Base-by-base conservation (phyloP, 2,797 vertebrate species). In the Tinamus major region DNA sequence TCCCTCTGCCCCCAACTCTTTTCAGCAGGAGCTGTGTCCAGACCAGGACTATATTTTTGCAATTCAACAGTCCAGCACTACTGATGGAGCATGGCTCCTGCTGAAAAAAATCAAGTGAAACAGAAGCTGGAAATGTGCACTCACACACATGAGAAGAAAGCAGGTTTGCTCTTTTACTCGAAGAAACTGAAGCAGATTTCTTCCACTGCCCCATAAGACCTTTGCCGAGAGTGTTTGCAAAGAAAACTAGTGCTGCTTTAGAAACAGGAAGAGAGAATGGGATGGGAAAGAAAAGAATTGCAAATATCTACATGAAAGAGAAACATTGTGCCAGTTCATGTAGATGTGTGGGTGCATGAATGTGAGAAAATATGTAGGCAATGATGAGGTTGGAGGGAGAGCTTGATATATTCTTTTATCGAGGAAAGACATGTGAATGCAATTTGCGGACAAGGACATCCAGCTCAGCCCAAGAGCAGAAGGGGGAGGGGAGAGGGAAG, bases 111-210 rank as follows among this genome's bases (percentile, higher is more conserved):
- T 35, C 31, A 35, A 55, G 74, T 65, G 53, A 84, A 94, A 81
- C 65, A 76, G 85, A 67, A 92, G 83, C 83, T 83, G 49, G 80
- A 67, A 86, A 72, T 26, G 18, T 24, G 13, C 35, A 39, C 59
- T 24, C 59, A 76, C 63, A 76, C 31, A 85, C 72, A 24, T 23
- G 3, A 89, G 78, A 58, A 92, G 79, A 89, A 82, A 85, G 72
- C 79, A 87, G 88, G 92, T 90, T 92, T 92, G 78, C 90, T 90
- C 84, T 92, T 94, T 76, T 82, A 65, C 87, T 92, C 16, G 4
- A 75, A 90, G 81, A 83, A 87, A 84, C 86, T 75, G 90, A 65
- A 91, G 64, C 69, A 69, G 87, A 77, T 79, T 96, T 95, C 90
- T 92, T 46, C 27, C 15, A 53, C 84, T 92, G 85, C 94, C 86